Conservation (phyloP, 2,113 vertebrate genomes). For the Passer domesticus region DNA sequence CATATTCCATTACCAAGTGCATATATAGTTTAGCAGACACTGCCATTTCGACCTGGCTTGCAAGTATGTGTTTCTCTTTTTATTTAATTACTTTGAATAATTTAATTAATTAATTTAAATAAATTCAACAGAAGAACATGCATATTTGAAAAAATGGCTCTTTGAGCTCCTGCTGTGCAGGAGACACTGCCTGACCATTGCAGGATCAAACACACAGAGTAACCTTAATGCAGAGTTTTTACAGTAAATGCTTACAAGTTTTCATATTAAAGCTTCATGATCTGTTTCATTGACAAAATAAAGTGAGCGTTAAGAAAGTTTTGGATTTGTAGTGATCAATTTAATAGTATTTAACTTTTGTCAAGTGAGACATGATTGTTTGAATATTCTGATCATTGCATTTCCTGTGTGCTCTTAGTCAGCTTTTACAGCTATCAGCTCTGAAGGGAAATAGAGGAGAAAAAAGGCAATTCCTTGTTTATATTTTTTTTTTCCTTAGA, state of each 20-base stretch:
- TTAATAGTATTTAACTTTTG: neutral
- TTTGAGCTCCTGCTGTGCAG: neutral
- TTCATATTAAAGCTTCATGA: neutral
- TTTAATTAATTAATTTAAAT: neutral
- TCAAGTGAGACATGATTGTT: neutral
- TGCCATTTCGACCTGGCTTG: neutral
- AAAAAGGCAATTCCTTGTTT: neutral
- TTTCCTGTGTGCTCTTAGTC: neutral
- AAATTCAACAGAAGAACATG: neutral
- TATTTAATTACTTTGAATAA: neutral
- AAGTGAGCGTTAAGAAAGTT: neutral
- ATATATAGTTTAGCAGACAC: neutral
- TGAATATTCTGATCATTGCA: neutral
- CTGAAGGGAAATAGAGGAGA: neutral
- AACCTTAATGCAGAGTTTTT: neutral
- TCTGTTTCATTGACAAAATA: neutral
- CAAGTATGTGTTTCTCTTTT: neutral
- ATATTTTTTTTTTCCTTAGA: neutral
- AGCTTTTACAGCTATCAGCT: neutral
- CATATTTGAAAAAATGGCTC: neutral
- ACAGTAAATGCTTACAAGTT: neutral
- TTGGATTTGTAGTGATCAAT: neutral
- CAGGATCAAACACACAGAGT: neutral
- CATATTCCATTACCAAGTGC: neutral
- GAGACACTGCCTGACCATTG: neutral